Evolutionary conservation across 1,140 invertebrate species (phyloP).

Genomic region (Hylaeus volcanicus): DNA sequence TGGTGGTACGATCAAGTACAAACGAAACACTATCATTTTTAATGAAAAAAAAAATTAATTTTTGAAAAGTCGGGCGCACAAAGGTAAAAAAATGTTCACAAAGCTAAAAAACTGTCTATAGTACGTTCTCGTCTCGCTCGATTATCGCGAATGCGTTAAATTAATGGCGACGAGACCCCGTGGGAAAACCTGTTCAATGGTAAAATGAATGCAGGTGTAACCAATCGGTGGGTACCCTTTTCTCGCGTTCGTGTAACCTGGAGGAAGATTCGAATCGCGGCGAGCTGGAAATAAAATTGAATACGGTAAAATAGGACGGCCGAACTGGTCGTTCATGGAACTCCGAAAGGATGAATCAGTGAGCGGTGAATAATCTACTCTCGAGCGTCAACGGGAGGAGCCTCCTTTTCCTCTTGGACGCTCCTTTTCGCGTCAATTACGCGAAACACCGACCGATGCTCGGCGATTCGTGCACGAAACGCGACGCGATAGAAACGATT

Average conservation of each 20-base stretch:
- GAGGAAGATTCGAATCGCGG: background rate
- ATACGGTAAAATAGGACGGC: background rate
- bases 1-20: no score
- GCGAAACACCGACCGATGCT: background rate
- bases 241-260: background rate
- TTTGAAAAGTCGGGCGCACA: no score
- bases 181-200: no score
- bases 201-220: background rate
- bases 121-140: background rate
- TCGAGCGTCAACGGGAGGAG: background rate
- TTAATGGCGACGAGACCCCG: background rate
- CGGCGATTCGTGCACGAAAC: background rate
- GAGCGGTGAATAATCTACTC: background rate
- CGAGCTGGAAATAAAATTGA: background rate
- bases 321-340: background rate
- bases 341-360: constrained; percentile 2
- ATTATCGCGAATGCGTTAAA: background rate
- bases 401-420: background rate
- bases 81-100: no score
- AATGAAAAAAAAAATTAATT: no score
- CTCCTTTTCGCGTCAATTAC: background rate
- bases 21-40: no score
- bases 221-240: background rate
- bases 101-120: no score
- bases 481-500: background rate